phyloP scores from a whole-genome alignment of 2,888 invertebrate genomes.

The Tiliacea aurago region DNA sequence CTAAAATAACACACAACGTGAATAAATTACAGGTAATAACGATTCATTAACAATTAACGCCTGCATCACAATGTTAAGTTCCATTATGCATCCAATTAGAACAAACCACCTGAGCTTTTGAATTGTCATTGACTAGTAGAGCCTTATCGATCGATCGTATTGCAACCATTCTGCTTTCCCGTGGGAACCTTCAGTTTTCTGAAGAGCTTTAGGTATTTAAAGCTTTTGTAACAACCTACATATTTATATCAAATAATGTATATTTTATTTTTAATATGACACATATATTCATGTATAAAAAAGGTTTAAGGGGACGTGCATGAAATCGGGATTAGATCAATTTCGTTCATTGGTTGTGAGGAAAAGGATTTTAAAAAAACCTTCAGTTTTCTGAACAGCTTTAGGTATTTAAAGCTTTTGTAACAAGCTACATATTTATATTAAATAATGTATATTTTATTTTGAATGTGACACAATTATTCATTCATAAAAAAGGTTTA shows the following conservation, averaged over 20 bases:
- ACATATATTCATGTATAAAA: slow-evolving; percentile 43
- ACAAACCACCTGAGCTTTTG: slow-evolving; percentile 47
- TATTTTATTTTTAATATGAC: slow-evolving; percentile 30
- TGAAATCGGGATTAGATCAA: too few relatives aligned
- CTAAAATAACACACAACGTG: slow-evolving; percentile 25
- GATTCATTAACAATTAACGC: slow-evolving; percentile 42
- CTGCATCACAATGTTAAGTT: slow-evolving; percentile 35
- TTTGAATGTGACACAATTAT: slow-evolving; percentile 37
- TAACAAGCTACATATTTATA: slow-evolving; percentile 33
- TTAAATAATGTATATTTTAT: slow-evolving; percentile 13
- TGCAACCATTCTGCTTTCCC: slow-evolving; percentile 57
- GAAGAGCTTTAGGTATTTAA: slow-evolving; percentile 24
- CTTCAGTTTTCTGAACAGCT: slow-evolving; percentile 40
- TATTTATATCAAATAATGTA: slow-evolving; percentile 19
- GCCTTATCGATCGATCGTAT: slow-evolving; percentile 60
- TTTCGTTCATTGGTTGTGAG: too few relatives aligned
- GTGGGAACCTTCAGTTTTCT: slow-evolving; percentile 59
- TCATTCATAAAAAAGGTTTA: slow-evolving; percentile 29
- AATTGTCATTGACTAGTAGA: slow-evolving; percentile 56
- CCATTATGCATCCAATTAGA: slow-evolving; percentile 52
- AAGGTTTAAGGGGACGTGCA: too few relatives aligned
- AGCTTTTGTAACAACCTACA: slow-evolving; percentile 32
- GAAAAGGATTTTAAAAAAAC: too few relatives aligned
- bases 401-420: slow-evolving; percentile 26
- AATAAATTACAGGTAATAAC: slow-evolving; percentile 32